Base-by-base conservation (phyloP, 1,140 invertebrate species). In the Saxidomus purpurata region DNA sequence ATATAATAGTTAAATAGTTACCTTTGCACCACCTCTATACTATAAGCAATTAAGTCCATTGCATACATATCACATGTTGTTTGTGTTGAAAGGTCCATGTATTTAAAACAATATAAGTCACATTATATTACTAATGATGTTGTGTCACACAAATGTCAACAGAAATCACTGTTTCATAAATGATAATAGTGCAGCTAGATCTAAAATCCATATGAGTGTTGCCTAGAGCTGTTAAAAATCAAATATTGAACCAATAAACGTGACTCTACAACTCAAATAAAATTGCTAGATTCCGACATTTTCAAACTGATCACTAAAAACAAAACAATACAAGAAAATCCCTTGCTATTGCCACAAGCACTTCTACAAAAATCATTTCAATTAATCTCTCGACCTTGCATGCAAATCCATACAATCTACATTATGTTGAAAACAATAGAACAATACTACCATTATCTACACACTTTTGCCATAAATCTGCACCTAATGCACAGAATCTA, bases 21-120 rank as follows among this genome's bases (percentile, higher is more conserved):
- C 80, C 80, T 82, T 43, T 82, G 80, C n/a, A 82, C 80, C 36
- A 82, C 36, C 80, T 82, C 80, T 38, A 82, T 82, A 43, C 80
- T 82, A 47, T 76, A 87, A 13, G 74, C 52, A n/a, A 89, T 83
- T 76, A 81, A 76, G 79, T 83, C 81, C 80, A 84, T 89, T 83
- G 81, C 74, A 89, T 63, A 52, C 88, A 89, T 83, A 83, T 77
- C 81, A 79, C 49, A 55, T 25, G 22, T 52, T 34, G 3, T 79
- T n/a, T 36, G 22, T 4, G n/a, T 79, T 0, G 6, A 36, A 55
- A 9, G 15, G 17, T 55, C 49, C 31, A 79, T n/a, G 49, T 31
- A 55, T 38, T 52, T 22, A 52, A 9, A 31, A 17, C 34, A 17
- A 15, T 79, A 52, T 40, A 38, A 38, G 38, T 38, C 22, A 52